phyloP scores from a whole-genome alignment of 2,797 vertebrate genomes.

The Nannoperca obscura region DNA sequence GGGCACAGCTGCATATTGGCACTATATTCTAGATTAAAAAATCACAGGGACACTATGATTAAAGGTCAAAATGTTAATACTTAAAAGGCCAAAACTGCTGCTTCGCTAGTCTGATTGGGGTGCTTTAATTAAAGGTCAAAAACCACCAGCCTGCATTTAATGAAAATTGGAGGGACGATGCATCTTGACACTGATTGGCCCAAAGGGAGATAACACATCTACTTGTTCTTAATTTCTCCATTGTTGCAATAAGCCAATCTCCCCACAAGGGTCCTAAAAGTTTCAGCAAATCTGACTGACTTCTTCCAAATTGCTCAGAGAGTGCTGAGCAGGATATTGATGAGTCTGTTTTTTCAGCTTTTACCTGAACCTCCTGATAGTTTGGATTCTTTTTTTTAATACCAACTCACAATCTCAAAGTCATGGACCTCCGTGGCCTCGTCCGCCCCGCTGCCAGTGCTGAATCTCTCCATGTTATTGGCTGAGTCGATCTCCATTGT shows the following conservation, averaged over 20 bases:
- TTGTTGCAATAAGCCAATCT: slow-evolving; percentile 38
- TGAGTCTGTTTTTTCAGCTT: not conserved
- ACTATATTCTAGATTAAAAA: not conserved
- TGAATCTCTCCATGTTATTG: slow-evolving; percentile 94
- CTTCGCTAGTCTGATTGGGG: slow-evolving; percentile 58
- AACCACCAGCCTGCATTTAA: slow-evolving; percentile 61
- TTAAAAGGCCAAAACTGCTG: slow-evolving; percentile 58
- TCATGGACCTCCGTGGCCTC: slow-evolving; percentile 94
- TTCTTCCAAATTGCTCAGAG: not conserved
- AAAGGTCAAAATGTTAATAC: slow-evolving; percentile 65
- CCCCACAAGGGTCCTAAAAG: slow-evolving; percentile 35
- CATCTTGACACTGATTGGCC: slow-evolving; percentile 63
- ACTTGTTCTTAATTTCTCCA: slow-evolving; percentile 41
- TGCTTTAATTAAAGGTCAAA: slow-evolving; percentile 73
- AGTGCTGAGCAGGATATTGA: not conserved
- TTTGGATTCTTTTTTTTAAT: slow-evolving; percentile 3
- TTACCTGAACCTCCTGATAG: not conserved
- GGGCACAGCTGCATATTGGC: not conserved
- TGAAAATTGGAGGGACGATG: slow-evolving; percentile 55
- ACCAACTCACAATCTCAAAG: slow-evolving; percentile 92
- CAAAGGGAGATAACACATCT: slow-evolving; percentile 45
- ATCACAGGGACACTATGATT: slow-evolving; percentile 44
- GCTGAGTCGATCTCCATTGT: slow-evolving; percentile 94
- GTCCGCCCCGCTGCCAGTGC: slow-evolving; percentile 90
- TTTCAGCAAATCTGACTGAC: slow-evolving; percentile 41